Evolutionary conservation across 1,140 invertebrate genomes (phyloP), one percentile per base, ranked within the genome.

Genomic region (Micrasema minimum): DNA sequence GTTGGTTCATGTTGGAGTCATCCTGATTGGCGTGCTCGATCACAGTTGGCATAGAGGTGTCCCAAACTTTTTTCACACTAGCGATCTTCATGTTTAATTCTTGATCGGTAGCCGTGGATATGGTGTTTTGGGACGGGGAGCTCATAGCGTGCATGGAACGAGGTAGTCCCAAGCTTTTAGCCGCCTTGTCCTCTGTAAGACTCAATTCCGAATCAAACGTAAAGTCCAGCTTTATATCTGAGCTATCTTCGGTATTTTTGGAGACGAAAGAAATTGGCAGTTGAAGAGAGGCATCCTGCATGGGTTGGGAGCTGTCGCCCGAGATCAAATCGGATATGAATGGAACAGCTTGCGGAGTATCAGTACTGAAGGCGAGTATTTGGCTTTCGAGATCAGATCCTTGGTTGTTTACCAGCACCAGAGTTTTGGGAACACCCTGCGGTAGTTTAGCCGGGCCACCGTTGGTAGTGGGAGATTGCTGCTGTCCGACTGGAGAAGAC

Each of bases 11-110:
- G 1, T 78, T 78, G 65, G 78, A 83, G 68, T 87, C 80, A 65
- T 84, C 84, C 12, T 77, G 66, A 71, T 81, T 86, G 45, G 87
- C 86, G 74, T 91, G 90, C 65, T 93, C 91, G 53, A 91, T 87
- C 0, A 91, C 89, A 10, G 90, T 87, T 7, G 87, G 85, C 84
- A 89, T 87, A 2, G 88, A 86, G 43, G 87, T 87, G 76, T 93
- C 92, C 92, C 92, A 94, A 48, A 93, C 93, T 81, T 95, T 96
- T 82, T 97, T 97, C 3, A 96, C 95, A 61, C 94, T 95, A 6
- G 93, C 93, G 76, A 97, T 96, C 84, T 98, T 97, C 80, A 95
- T 88, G 84, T 96, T 96, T 10, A 98, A 87, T 79, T 97, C 96
- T 70, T 71, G 66, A 31, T 94, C 94, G 75, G 85, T 80, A 77